Percentiles rank a stretch among this genome's conserved stretches.
These are phyloP conservation scores for Chromobotia macracanthus DNA, from an alignment of 2,797 vertebrate genomes.

Conservation along the genomic window DNA sequence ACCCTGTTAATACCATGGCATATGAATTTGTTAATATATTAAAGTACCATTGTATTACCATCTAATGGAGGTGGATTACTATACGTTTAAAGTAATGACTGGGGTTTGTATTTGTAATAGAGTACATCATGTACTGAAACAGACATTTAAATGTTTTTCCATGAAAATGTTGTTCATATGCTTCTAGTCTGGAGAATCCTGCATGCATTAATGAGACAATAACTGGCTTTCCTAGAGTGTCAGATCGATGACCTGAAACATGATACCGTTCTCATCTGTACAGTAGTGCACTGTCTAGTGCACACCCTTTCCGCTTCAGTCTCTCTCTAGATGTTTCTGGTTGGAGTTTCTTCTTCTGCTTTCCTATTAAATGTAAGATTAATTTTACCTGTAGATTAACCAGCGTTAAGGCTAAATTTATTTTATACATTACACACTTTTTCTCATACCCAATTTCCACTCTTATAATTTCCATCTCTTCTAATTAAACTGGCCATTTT, in stretches of 20 bases:
- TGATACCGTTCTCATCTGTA: constrained; percentile 36
- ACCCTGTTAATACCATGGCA: neutral
- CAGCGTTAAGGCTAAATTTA: too few species aligned
- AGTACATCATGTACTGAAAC: neutral
- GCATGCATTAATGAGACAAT: constrained; percentile 43
- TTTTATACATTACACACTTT: too few species aligned
- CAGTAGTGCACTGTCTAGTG: constrained; percentile 20
- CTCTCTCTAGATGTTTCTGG: neutral
- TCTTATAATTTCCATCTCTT: too few species aligned
- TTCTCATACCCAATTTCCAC: too few species aligned
- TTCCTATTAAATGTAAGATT: neutral
- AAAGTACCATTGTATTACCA: neutral
- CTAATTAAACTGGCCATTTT: too few species aligned
- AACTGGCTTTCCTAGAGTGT: constrained; percentile 31
- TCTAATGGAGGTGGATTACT: neutral
- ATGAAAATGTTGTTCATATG: neutral
- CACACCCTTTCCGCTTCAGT: constrained; percentile 7
- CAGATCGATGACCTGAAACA: constrained; percentile 41
- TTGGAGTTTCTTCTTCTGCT: neutral
- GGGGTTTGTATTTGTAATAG: neutral
- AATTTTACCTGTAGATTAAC: neutral
- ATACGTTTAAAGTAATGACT: neutral
- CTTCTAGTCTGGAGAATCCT: neutral
- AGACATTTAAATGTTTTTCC: neutral
- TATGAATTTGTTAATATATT: neutral